A percentile compares a stretch with the other conserved stretches of the same genome.
These are phyloP conservation scores for Pelmatolapia mariae DNA, from an alignment of 2,113 vertebrate genomes.

Conservation along the genomic window DNA sequence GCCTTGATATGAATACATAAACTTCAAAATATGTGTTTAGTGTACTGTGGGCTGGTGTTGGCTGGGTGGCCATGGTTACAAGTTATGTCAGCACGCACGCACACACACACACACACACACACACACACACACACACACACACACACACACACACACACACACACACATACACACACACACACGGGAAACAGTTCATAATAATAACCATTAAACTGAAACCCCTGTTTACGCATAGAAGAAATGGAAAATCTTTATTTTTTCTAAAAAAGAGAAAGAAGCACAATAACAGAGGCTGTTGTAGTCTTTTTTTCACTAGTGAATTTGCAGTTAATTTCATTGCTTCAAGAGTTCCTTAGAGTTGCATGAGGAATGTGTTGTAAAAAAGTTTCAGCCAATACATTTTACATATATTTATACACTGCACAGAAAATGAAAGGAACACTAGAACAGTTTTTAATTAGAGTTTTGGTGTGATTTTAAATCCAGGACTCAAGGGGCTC, in stretches of 20 bases:
- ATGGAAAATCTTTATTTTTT: not conserved
- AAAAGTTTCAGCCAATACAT: not conserved
- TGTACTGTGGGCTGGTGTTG: not conserved
- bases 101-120: too few species aligned
- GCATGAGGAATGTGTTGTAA: not conserved
- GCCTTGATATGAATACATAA: not conserved
- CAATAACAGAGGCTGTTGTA: not conserved
- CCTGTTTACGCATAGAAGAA: not conserved
- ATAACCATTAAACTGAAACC: not conserved
- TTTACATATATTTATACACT: not conserved
- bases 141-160: not conserved
- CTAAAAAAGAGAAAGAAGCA: not conserved
- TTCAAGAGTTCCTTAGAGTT: not conserved
- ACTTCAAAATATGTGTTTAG: not conserved
- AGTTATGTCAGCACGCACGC: not conserved
- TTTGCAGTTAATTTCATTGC: not conserved
- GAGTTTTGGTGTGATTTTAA: not conserved
- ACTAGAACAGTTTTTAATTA: not conserved
- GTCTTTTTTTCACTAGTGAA: not conserved
- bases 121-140: too few species aligned
- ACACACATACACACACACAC: not conserved
- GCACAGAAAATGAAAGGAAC: not conserved
- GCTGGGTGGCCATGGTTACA: not conserved
- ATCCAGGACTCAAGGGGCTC: not conserved
- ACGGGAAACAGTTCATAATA: not conserved